Percentiles rank a stretch among this genome's conserved stretches.
phyloP scores from a whole-genome alignment of 2,888 invertebrate genomes.

The Dicroscelio sp. region DNA sequence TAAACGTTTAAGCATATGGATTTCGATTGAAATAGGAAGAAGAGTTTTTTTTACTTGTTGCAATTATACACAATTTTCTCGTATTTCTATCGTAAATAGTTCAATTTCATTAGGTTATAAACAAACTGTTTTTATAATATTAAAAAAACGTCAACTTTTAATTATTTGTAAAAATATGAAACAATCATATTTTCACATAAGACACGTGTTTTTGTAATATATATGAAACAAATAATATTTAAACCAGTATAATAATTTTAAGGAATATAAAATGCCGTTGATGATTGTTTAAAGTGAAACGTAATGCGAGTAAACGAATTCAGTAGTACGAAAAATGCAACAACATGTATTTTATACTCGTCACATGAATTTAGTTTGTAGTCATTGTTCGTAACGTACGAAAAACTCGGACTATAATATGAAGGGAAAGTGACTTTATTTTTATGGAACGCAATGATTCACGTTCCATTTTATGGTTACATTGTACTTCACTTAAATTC shows the following conservation, averaged over 20 bases:
- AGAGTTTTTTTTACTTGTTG: too few relatives aligned
- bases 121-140: background rate
- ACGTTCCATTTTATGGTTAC: background rate
- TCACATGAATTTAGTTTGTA: background rate
- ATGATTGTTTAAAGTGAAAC: background rate
- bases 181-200: background rate
- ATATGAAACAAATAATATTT: too few relatives aligned
- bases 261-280: background rate
- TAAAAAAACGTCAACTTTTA: background rate
- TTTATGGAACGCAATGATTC: constrained; percentile 23
- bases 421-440: background rate
- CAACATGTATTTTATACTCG: background rate
- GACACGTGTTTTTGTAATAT: background rate
- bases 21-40: background rate
- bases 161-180: background rate
- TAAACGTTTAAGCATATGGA: constrained; percentile 56
- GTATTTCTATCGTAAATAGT: too few relatives aligned
- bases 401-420: constrained; percentile 11
- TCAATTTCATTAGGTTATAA: too few relatives aligned
- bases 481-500: background rate
- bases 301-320: background rate
- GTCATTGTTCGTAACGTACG: background rate
- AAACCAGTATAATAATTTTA: background rate
- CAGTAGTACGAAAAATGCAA: background rate
- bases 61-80: too few relatives aligned